Evolutionary conservation across 2,888 invertebrate genomes (phyloP).

Genomic region (Drosophila pegasa): DNA sequence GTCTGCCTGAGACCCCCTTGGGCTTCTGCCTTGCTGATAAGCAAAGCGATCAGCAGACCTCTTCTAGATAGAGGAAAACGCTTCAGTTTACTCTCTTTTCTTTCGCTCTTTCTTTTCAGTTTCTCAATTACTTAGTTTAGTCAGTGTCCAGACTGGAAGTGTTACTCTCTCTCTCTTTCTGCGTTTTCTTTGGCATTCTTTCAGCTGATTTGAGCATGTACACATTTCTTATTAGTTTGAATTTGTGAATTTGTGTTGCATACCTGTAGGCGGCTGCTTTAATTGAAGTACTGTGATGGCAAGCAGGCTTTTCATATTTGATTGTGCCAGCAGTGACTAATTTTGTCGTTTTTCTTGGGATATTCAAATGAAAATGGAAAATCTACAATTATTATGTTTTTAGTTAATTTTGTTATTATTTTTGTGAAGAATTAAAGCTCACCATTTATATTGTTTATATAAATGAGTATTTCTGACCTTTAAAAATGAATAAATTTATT

Average conservation of each 20-base stretch:
- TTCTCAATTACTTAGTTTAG: slow-evolving; percentile 1
- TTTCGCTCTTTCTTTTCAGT: slow-evolving; percentile 4
- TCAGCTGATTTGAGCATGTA: neutral
- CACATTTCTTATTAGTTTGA: neutral
- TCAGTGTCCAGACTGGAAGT: slow-evolving; percentile 8
- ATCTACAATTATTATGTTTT: no score
- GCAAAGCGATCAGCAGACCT: slow-evolving; percentile 38
- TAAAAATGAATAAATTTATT: no score
- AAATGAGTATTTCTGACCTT: no score
- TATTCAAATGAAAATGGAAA: no score
- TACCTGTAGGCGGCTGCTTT: slow-evolving; percentile 1
- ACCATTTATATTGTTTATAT: no score
- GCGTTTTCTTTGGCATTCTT: neutral
- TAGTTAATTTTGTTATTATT: no score
- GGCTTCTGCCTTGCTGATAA: slow-evolving; percentile 51
- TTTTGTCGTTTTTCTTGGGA: neutral
- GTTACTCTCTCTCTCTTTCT: neutral
- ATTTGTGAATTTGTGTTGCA: neutral
- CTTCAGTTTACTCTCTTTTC: slow-evolving; percentile 5
- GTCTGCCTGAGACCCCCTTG: slow-evolving; percentile 50
- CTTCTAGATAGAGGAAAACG: slow-evolving; percentile 10
- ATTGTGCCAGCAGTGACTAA: neutral
- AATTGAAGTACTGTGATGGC: neutral
- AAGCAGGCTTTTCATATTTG: neutral
- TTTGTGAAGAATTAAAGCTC: no score